Conservation (phyloP, 2,797 vertebrate genomes). For the Smutsia temminckii region DNA sequence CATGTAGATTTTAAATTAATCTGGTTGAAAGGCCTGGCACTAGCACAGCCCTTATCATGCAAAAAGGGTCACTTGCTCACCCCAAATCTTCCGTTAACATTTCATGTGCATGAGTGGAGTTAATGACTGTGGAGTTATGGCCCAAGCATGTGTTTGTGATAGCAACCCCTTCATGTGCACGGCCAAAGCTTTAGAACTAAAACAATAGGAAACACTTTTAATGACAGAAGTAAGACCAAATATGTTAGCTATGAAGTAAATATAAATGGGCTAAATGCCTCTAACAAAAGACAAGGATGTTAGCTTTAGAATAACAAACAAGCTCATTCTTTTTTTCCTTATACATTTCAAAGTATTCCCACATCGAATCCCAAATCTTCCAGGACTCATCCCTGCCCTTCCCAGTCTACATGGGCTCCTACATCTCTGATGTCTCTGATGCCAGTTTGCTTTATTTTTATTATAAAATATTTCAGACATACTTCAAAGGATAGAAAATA, state of each 20-base stretch:
- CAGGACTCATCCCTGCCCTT: not conserved
- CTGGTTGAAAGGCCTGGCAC: not conserved
- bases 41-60: no score
- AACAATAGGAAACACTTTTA: not conserved
- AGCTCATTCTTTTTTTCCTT: not conserved
- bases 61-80: not conserved
- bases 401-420: not conserved
- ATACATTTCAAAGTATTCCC: not conserved
- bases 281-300: constrained; percentile 26
- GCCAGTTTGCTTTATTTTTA: not conserved
- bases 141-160: not conserved
- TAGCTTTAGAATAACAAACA: not conserved
- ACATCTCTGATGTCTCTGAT: not conserved
- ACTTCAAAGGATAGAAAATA: not conserved
- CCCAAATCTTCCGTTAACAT: not conserved
- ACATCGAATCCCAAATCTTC: not conserved
- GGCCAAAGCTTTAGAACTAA: not conserved
- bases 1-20: not conserved
- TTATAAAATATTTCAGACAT: not conserved
- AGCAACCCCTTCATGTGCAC: not conserved
- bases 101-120: not conserved
- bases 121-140: fast-evolving
- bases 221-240: not conserved
- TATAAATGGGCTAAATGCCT: not conserved
- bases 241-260: not conserved